A percentile compares a stretch with the other conserved stretches of the same genome.
phyloP scores from a whole-genome alignment of 2,113 vertebrate genomes.

The Pollachius pollachius region DNA sequence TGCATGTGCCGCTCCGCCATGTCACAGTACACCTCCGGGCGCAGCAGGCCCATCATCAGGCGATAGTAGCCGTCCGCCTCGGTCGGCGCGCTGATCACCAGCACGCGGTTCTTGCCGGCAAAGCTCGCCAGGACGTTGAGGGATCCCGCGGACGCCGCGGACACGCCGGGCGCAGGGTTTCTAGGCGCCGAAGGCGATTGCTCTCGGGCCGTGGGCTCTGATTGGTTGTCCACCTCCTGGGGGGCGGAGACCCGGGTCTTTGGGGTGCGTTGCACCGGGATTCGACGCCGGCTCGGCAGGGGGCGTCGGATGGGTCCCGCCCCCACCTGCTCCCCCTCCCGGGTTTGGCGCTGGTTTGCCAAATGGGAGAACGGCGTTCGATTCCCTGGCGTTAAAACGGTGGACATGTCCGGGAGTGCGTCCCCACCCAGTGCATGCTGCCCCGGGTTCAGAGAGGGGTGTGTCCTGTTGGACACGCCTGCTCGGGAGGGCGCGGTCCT shows the following conservation, averaged over 20 bases:
- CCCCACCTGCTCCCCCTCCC: constrained; percentile 31
- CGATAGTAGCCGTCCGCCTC: constrained; percentile 84
- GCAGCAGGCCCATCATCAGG: constrained; percentile 85
- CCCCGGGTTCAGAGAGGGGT: background rate
- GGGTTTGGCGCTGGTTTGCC: constrained; percentile 34
- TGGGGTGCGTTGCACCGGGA: constrained; percentile 39
- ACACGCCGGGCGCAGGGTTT: constrained; percentile 33
- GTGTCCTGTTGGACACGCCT: background rate
- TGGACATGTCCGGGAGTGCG: background rate
- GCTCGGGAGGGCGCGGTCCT: background rate
- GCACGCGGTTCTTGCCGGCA: constrained; percentile 82
- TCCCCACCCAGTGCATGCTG: background rate
- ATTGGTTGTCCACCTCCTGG: constrained; percentile 65
- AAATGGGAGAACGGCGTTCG: constrained; percentile 14
- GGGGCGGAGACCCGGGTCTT: constrained; percentile 57
- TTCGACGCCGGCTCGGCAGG: constrained; percentile 51
- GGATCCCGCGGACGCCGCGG: constrained; percentile 68
- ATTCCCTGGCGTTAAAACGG: background rate
- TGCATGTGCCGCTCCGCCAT: constrained; percentile 84
- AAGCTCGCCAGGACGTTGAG: constrained; percentile 82
- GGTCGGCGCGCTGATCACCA: constrained; percentile 84
- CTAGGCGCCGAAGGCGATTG: background rate
- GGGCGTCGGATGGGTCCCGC: constrained; percentile 2
- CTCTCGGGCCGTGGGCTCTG: background rate
- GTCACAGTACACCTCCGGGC: constrained; percentile 82